Conservation (phyloP, 2,888 invertebrate genomes). For the Agonopterix alstromeriana region DNA sequence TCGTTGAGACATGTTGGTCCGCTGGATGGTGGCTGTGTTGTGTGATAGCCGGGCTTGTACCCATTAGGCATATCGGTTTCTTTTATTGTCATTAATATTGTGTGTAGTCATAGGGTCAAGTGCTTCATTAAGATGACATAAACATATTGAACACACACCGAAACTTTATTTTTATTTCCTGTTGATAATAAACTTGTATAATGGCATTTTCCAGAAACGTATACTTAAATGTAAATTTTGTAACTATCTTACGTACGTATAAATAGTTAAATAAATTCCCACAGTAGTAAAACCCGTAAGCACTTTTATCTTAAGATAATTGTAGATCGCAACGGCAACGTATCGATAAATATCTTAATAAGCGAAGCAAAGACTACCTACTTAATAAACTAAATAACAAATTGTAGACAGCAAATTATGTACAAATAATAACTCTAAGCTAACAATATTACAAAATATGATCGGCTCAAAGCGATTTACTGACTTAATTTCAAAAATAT, state of each 20-base stretch:
- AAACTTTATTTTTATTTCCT: too few relatives aligned
- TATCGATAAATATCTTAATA: not conserved
- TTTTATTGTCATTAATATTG: constrained; percentile 41
- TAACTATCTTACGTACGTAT: too few relatives aligned
- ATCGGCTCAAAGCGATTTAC: constrained; percentile 22
- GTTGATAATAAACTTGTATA: constrained; percentile 6
- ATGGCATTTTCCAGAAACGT: not conserved
- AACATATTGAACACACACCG: too few relatives aligned
- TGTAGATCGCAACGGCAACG: not conserved
- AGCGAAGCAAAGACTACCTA: constrained; percentile 2
- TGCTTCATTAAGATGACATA: constrained; percentile 24
- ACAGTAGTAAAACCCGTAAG: constrained; percentile 1
- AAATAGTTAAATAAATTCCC: not conserved
- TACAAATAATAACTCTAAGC: constrained; percentile 27
- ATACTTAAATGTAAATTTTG: too few relatives aligned
- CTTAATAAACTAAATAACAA: constrained; percentile 4
- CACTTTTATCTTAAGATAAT: not conserved
- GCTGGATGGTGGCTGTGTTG: constrained; percentile 33
- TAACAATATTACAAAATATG: constrained; percentile 33
- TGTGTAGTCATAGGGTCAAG: constrained; percentile 36
- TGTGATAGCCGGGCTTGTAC: constrained; percentile 36
- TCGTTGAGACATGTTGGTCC: constrained; percentile 36
- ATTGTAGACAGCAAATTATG: constrained; percentile 16
- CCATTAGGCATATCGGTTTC: constrained; percentile 44
- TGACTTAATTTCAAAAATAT: constrained; percentile 27